phyloP scores from a whole-genome alignment of 2,113 vertebrate genomes.

The Dermatemys mawii region DNA sequence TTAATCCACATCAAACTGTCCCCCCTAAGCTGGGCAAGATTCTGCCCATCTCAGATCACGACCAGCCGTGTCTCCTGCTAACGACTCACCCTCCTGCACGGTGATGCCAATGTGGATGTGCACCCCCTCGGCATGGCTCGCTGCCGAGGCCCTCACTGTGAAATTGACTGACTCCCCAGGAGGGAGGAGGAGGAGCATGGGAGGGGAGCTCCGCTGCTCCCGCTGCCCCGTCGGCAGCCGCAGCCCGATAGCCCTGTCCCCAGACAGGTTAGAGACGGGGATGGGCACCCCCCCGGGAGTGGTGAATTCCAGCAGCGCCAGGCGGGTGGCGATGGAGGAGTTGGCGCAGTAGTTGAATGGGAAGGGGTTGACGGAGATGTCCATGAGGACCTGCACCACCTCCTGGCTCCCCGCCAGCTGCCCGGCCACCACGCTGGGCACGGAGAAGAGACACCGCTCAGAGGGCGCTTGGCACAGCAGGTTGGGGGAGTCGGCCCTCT shows the following conservation, averaged over 20 bases:
- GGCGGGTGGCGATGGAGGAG: conserved; percentile 73
- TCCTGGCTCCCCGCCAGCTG: conserved; percentile 48
- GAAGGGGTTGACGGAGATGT: conserved; percentile 58
- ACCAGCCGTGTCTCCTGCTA: neutral
- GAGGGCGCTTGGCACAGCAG: conserved; percentile 73
- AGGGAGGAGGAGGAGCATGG: conserved; percentile 36
- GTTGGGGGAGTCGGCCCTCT: conserved; percentile 68
- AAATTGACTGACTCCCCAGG: conserved; percentile 66
- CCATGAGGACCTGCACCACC: conserved; percentile 78
- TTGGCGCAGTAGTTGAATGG: conserved; percentile 49
- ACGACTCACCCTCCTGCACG: conserved; percentile 18
- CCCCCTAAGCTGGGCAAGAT: neutral
- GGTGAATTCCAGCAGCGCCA: conserved; percentile 81
- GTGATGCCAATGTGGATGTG: conserved; percentile 77
- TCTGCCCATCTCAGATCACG: neutral
- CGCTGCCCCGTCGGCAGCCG: conserved; percentile 59
- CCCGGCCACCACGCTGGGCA: conserved; percentile 43
- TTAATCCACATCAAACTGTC: neutral
- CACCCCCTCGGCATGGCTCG: conserved; percentile 73
- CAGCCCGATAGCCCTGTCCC: conserved; percentile 74
- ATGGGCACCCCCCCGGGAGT: conserved; percentile 75
- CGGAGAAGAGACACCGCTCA: conserved; percentile 66
- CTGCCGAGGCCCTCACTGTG: conserved; percentile 64
- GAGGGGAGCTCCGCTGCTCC: conserved; percentile 1
- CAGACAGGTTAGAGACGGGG: conserved; percentile 68